Evolutionary conservation across 2,888 invertebrate genomes (phyloP).

Genomic region (Tinea semifulvella): DNA sequence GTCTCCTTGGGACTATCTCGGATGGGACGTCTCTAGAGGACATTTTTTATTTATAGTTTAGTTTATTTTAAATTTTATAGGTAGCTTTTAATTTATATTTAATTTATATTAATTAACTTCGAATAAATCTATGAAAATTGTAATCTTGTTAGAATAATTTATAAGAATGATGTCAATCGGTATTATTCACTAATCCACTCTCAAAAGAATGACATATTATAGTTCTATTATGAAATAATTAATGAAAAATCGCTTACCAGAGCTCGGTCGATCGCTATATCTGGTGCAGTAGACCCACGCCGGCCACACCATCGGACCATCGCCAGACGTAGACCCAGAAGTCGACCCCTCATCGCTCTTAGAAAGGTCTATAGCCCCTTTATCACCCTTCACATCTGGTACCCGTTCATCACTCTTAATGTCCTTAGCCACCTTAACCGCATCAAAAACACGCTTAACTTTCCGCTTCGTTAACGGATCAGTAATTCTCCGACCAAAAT

Average conservation of each 20-base stretch:
- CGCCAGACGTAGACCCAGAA: slow-evolving; percentile 27
- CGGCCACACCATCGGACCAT: slow-evolving; percentile 78
- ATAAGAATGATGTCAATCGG: too few species aligned
- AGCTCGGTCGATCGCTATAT: slow-evolving; percentile 90
- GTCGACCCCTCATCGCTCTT: slow-evolving; percentile 48
- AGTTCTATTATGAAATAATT: neutral
- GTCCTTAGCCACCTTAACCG: slow-evolving; percentile 23
- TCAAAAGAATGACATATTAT: too few species aligned
- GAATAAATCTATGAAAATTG: too few species aligned
- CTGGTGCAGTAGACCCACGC: slow-evolving; percentile 99
- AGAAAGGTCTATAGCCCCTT: slow-evolving; percentile 51
- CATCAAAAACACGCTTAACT: slow-evolving; percentile 35
- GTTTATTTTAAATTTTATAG: too few species aligned
- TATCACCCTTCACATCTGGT: slow-evolving; percentile 49
- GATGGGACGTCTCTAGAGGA: too few species aligned
- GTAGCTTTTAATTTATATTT: too few species aligned
- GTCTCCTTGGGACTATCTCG: too few species aligned
- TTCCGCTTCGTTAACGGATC: slow-evolving; percentile 74
- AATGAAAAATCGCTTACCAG: slow-evolving; percentile 69
- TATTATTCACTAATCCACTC: too few species aligned
- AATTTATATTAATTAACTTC: too few species aligned
- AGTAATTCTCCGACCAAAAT: slow-evolving; percentile 79
- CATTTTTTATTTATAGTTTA: too few species aligned
- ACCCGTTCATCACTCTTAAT: neutral
- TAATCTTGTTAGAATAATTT: too few species aligned